Evolutionary conservation across 1,140 invertebrate genomes (phyloP).

Genomic region (Apis dorsata): DNA sequence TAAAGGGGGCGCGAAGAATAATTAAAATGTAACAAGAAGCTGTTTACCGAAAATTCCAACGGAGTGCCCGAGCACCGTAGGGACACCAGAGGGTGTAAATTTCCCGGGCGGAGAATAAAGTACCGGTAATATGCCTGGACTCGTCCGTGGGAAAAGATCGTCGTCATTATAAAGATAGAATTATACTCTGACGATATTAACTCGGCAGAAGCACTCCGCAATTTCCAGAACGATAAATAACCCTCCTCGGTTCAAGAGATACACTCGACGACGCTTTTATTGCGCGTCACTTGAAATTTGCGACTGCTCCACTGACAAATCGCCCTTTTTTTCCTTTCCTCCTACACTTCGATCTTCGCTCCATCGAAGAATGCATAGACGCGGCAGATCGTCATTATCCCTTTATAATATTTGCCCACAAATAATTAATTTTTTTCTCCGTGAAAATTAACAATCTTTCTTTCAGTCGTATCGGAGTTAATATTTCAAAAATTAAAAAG

Average conservation of each 20-base stretch:
- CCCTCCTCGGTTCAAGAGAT: constrained; percentile 41
- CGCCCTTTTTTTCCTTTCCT: not conserved
- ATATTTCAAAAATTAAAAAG: too few relatives aligned
- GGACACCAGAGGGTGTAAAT: constrained; percentile 22
- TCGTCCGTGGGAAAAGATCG: constrained; percentile 48
- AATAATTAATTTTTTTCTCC: not conserved
- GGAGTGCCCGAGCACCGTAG: not conserved
- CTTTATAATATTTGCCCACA: too few relatives aligned
- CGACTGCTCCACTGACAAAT: constrained; percentile 31
- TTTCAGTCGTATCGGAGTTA: not conserved
- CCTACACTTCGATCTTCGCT: not conserved
- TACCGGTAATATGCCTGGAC: constrained; percentile 36
- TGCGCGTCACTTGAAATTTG: constrained; percentile 46
- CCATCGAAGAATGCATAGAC: not conserved
- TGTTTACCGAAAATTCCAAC: constrained; percentile 48
- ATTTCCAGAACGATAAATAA: constrained; percentile 66
- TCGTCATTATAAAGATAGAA: constrained; percentile 54
- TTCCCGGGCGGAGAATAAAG: constrained; percentile 42
- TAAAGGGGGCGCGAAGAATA: constrained; percentile 15
- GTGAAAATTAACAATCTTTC: not conserved
- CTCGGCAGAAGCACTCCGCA: constrained; percentile 38
- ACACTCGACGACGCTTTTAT: constrained; percentile 47
- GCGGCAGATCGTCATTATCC: too few relatives aligned
- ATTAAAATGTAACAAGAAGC: constrained; percentile 45
- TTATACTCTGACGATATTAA: constrained; percentile 53